Evolutionary conservation across 2,888 invertebrate species (phyloP).

Genomic region (Heliconius cydno): DNA sequence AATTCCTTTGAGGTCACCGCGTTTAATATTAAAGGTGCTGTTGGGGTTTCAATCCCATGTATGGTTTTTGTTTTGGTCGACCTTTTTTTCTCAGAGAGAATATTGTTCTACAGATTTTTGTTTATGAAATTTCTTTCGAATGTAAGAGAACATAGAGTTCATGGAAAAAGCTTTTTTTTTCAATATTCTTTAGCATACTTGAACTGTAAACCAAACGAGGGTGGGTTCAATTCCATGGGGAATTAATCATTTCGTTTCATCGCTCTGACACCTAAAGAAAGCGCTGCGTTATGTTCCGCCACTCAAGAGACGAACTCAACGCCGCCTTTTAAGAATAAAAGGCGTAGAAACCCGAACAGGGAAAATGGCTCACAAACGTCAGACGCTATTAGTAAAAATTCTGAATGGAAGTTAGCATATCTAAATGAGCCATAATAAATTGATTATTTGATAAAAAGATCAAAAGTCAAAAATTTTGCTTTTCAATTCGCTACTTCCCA

Average conservation of each 20-base stretch:
- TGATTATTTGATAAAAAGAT: neutral
- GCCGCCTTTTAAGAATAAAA: neutral
- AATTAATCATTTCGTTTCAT: neutral
- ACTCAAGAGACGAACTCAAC: neutral
- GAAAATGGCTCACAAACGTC: no score
- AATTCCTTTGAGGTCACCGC: slow-evolving; percentile 27
- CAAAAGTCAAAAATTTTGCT: neutral
- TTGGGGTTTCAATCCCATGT: slow-evolving; percentile 17
- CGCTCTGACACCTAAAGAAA: neutral
- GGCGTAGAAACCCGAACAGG: no score
- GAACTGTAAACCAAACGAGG: neutral
- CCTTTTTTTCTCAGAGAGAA: neutral
- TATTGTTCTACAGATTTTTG: neutral
- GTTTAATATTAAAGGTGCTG: slow-evolving; percentile 26
- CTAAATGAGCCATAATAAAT: neutral
- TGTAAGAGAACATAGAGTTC: neutral
- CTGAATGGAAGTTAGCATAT: no score
- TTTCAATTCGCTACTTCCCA: slow-evolving; percentile 8
- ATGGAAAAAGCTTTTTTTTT: neutral
- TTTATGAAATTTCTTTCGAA: neutral
- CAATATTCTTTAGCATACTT: neutral
- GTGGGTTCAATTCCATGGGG: neutral
- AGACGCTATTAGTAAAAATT: no score
- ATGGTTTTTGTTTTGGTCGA: slow-evolving; percentile 15
- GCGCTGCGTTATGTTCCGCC: neutral